Base-by-base conservation (phyloP, 2,888 invertebrate genomes). In the Trachelus stipa region DNA sequence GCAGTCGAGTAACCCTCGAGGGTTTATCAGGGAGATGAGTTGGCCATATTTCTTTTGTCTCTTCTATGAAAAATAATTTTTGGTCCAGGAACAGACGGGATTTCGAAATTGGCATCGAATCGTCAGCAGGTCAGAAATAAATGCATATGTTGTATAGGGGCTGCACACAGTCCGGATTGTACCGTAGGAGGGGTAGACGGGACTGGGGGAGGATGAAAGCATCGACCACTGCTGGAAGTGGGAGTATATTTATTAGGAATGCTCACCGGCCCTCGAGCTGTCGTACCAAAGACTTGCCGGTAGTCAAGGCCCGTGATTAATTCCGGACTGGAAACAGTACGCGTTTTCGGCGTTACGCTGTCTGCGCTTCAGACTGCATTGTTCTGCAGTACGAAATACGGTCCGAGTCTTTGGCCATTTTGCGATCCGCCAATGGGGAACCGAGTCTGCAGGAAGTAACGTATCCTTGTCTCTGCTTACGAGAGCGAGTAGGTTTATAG, bases 261-360 rank as follows among this genome's bases (percentile, higher is more conserved):
- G 56, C 56, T 56, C 56, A 23, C 56, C 56, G 56, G 56, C 56
- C 56, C 56, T 23, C 56, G 56, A 56, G 56, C 56, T 56, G 56
- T 23, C 56, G 23, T 56, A 56, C 56, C 56, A 23, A 56, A 56
- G 56, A 56, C 56, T 23, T 23, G 56, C 56, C 23, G 23, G 56
- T 23, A 56, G 23, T 15, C 56, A 56, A 56, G 71, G 0, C 71
- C 33, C 71, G 71, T 71, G 71, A 71, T 71, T 71, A 71, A 71
- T 71, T 31, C 71, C 71, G 1, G 71, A 2, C 33, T 71, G 31
- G 12, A 71, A 71, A 71, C 71, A 71, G n/a, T 15, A 71, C 68
- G 78, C 80, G 82, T 83, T 83, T 87, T 85, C 76, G 85, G 84
- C 85, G 86, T 87, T 85, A 86, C 85, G 86, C 84, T 83, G 83